phyloP scores from a whole-genome alignment of 2,888 invertebrate genomes.

The Melinopterus prodromus region DNA sequence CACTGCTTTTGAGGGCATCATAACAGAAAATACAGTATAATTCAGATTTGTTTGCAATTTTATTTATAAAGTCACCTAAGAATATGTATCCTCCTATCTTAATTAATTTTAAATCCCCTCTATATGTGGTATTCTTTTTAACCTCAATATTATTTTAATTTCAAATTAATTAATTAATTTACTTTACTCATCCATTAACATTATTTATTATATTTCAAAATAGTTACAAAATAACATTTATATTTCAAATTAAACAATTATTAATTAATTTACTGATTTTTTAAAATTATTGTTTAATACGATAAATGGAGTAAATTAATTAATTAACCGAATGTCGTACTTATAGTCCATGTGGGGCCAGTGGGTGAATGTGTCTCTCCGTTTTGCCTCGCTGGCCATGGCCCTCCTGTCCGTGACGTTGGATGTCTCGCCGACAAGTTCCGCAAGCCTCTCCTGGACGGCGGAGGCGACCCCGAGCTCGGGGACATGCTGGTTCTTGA shows the following conservation, averaged over 20 bases:
- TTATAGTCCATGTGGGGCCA: conserved; percentile 99
- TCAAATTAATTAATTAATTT: conserved; percentile 1
- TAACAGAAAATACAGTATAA: too few species aligned
- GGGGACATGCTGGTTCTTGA: conserved; percentile 83
- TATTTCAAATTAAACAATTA: not conserved
- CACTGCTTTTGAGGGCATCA: too few species aligned
- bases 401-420: conserved; percentile 65
- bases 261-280: not conserved
- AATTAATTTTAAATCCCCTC: too few species aligned
- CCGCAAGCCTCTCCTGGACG: conserved; percentile 85
- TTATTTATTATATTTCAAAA: not conserved
- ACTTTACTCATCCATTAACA: not conserved
- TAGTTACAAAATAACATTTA: not conserved
- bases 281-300: not conserved
- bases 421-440: conserved; percentile 68
- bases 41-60: too few species aligned
- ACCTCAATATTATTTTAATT: conserved; percentile 8
- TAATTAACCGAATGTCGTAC: conserved; percentile 60
- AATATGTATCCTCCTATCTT: too few species aligned
- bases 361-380: conserved; percentile 88
- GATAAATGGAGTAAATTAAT: not conserved
- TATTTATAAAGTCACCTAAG: too few species aligned
- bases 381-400: conserved; percentile 93
- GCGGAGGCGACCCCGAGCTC: conserved; percentile 90
- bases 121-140: too few species aligned